Evolutionary conservation across 92 coral and sea anemone species (phyloP).

Genomic region (Siderastrea siderea): DNA sequence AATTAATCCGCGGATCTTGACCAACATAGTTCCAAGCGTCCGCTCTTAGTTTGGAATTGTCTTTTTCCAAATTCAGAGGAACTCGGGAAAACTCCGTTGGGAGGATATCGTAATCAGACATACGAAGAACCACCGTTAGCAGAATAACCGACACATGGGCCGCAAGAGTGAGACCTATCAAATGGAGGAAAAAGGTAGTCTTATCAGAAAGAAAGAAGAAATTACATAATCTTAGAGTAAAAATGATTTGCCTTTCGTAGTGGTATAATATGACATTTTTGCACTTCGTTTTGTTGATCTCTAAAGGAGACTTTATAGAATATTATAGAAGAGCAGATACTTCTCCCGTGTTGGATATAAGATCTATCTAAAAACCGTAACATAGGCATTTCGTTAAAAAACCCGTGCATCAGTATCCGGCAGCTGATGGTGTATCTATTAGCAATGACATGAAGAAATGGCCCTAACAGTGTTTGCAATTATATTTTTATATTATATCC

Average conservation of each 20-base stretch:
- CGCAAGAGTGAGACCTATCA: slow-evolving; percentile 69
- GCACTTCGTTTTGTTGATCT: too few relatives aligned
- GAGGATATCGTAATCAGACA: slow-evolving; percentile 71
- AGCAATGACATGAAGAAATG: too few relatives aligned
- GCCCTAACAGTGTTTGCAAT: too few relatives aligned
- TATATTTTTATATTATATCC: too few relatives aligned
- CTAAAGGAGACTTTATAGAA: too few relatives aligned
- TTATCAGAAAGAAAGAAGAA: neutral
- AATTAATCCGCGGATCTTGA: slow-evolving; percentile 59
- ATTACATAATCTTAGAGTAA: neutral
- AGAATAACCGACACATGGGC: slow-evolving; percentile 64
- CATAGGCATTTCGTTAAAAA: neutral
- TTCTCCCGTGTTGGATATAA: too few relatives aligned
- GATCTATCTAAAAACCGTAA: too few relatives aligned
- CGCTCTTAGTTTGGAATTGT: slow-evolving; percentile 70
- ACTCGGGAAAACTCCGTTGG: slow-evolving; percentile 75
- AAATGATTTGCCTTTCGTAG: too few relatives aligned
- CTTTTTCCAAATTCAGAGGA: slow-evolving; percentile 76
- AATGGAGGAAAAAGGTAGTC: neutral
- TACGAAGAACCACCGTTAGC: slow-evolving; percentile 64
- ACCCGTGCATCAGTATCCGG: neutral
- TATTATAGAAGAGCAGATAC: too few relatives aligned
- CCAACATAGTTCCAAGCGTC: slow-evolving; percentile 81
- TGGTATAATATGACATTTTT: too few relatives aligned
- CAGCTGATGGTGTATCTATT: too few relatives aligned